phyloP scores from a whole-genome alignment of 2,113 vertebrate genomes.

The Charadrius vociferus region DNA sequence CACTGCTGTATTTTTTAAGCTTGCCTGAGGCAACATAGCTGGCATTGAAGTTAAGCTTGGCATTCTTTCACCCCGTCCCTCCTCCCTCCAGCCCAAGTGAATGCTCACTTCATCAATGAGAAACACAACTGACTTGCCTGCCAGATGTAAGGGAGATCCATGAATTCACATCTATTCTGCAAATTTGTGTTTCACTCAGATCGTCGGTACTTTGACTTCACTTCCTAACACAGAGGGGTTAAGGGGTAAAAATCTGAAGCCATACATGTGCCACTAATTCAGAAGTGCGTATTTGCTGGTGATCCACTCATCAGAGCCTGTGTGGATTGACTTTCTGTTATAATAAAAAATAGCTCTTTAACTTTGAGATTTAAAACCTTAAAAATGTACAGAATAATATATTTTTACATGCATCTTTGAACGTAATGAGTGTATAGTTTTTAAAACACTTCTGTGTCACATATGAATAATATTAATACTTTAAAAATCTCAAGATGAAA shows the following conservation, averaged over 20 bases:
- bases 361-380: slow-evolving; percentile 30
- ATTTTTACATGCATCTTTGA: slow-evolving; percentile 40
- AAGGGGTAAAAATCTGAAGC: slow-evolving; percentile 10
- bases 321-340: background rate
- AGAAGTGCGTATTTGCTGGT: background rate
- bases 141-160: slow-evolving; percentile 2
- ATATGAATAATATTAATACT: slow-evolving; percentile 71
- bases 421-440: slow-evolving; percentile 58
- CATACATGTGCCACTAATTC: background rate
- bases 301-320: background rate
- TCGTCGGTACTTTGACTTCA: background rate
- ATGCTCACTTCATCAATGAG: slow-evolving; percentile 46
- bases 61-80: slow-evolving; percentile 31
- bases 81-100: background rate
- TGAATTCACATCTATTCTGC: slow-evolving; percentile 11
- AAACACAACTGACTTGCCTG: slow-evolving; percentile 3
- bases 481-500: slow-evolving; percentile 72
- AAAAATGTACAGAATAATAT: slow-evolving; percentile 34
- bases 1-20: slow-evolving; percentile 39
- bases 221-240: background rate
- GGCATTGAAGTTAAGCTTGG: slow-evolving; percentile 13
- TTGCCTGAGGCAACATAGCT: background rate
- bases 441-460: slow-evolving; percentile 41
- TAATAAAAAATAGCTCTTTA: slow-evolving; percentile 16
- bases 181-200: slow-evolving; percentile 20